phyloP scores from a whole-genome alignment of 2,797 vertebrate species.

The Lerista edwardsae region DNA sequence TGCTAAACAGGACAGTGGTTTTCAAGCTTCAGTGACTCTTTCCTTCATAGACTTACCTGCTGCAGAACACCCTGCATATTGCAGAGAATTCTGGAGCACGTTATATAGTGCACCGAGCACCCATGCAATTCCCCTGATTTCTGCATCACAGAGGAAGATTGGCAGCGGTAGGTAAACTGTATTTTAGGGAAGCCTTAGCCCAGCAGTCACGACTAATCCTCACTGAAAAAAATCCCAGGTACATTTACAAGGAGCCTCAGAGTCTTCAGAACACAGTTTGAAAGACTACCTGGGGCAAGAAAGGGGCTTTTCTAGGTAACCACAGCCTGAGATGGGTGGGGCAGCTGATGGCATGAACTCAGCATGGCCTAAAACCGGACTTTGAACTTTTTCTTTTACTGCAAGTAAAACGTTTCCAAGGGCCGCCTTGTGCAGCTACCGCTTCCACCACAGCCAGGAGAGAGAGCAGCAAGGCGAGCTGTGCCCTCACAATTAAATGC shows the following conservation, averaged over 20 bases:
- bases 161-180: neutral
- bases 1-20: neutral
- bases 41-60: neutral
- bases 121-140: neutral
- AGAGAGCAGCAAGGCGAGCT: too few species aligned
- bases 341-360: neutral
- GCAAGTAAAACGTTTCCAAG: too few species aligned
- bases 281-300: neutral
- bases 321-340: neutral
- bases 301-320: neutral
- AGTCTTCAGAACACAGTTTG: neutral
- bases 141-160: neutral
- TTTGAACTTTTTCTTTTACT: neutral
- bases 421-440: too few species aligned
- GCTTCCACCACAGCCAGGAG: too few species aligned
- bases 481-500: too few species aligned
- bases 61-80: too few species aligned
- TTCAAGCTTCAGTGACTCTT: neutral
- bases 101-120: neutral
- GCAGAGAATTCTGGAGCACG: neutral
- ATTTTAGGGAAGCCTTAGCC: neutral
- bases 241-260: neutral
- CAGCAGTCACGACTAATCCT: neutral
- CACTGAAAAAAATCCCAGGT: neutral
- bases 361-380: neutral